These are phyloP conservation scores for Melanchra persicariae DNA, from an alignment of 2,888 invertebrate species.

Conservation along the genomic window DNA sequence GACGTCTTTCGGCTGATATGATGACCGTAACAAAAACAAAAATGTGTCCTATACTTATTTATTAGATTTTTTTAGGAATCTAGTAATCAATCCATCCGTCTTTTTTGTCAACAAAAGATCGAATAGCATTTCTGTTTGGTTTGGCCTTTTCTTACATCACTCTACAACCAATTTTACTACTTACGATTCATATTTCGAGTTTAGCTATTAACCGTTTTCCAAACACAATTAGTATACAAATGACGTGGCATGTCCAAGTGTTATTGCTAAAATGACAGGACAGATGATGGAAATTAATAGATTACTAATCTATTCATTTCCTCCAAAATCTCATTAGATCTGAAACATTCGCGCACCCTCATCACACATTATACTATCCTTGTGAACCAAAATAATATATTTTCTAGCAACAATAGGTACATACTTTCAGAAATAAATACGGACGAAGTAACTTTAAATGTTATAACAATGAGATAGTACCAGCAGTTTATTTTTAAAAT, in stretches of 20 bases:
- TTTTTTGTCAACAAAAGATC: too few species aligned
- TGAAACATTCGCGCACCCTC: background rate
- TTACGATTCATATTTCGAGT: background rate
- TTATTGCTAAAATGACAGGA: background rate
- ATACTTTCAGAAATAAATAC: background rate
- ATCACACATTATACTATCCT: background rate
- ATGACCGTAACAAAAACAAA: too few species aligned
- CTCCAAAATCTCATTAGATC: slow-evolving; percentile 20
- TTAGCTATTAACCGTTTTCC: background rate
- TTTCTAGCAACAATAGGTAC: background rate
- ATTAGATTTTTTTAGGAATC: too few species aligned
- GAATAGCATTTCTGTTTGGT: too few species aligned
- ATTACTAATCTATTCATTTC: background rate
- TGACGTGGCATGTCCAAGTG: background rate
- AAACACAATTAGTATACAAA: background rate
- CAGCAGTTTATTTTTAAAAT: background rate
- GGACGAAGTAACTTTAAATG: background rate
- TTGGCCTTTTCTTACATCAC: too few species aligned
- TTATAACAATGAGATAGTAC: background rate
- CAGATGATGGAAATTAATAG: background rate
- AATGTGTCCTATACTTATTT: too few species aligned
- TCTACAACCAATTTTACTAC: background rate
- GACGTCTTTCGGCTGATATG: too few species aligned
- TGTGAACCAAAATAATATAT: background rate
- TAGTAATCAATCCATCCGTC: too few species aligned